Base-by-base conservation (phyloP, 2,888 invertebrate species). In the Noctua janthe region DNA sequence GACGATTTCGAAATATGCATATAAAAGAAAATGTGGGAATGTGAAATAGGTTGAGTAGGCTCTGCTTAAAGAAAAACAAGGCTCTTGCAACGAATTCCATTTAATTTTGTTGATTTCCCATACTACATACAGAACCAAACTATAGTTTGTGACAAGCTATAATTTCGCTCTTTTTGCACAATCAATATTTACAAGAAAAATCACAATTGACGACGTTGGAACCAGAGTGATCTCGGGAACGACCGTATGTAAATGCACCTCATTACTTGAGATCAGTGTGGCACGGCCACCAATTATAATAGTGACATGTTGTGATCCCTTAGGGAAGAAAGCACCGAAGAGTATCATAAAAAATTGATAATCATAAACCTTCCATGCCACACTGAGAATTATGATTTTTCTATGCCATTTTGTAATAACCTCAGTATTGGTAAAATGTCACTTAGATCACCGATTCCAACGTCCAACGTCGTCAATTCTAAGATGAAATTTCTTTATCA, bases 1-100 rank as follows among this genome's bases (percentile, higher is more conserved):
- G 54, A 74, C n/a, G 1, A 81, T 51, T 81, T 56, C 8, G 43
- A 67, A 79, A 70, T 59, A 72, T 66, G 11, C 51, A 35, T n/a
- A 51, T 72, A 47, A 54, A 54, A 81, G 2, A 29, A 76, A 75
- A 64, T 78, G 29, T 29, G 29, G 29, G 29, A 29, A 29, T 29
- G 66, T 71, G 7, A 71, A 72, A 75, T 75, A 43, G 6, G 11
- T 43, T 43, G 35, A 56, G 2, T 67, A 73, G 23, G 59, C 54
- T 51, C 39, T 49, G 39, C n/a, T n/a, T 15, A n/a, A 47, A 43
- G 15, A 72, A 72, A 69, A 23, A 43, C 23, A 67, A 74, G n/a
- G 47, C 8, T 47, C 15, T 67, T 62, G 49, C 62, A 75, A 75
- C 66, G 4, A 70, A 74, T 62, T 59, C 3, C 23, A n/a, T 35